Conservation (phyloP, 2,797 vertebrate species). For the Alcedo atthis region DNA sequence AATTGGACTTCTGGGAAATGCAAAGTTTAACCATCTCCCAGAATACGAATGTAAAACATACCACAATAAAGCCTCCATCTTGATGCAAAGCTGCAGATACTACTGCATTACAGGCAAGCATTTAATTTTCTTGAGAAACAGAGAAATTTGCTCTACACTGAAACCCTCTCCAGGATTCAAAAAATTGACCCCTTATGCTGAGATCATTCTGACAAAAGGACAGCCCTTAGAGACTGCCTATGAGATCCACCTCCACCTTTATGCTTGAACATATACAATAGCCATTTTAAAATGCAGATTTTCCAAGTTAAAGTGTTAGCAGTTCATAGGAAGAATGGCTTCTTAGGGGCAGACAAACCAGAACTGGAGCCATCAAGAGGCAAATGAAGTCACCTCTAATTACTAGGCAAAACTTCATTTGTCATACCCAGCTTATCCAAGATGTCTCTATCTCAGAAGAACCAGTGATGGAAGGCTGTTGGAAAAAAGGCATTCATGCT, state of each 20-base stretch:
- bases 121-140: background rate
- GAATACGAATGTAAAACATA: background rate
- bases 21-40: background rate
- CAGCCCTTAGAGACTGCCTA: background rate
- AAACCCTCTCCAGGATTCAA: background rate
- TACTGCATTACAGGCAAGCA: background rate
- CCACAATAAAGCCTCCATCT: background rate
- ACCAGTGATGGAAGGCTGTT: background rate
- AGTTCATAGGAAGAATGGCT: background rate
- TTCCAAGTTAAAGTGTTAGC: background rate
- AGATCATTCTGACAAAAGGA: background rate
- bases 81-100: background rate
- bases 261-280: background rate
- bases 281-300: background rate
- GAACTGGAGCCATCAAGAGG: background rate
- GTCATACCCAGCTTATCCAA: background rate
- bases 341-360: background rate
- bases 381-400: background rate
- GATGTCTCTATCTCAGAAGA: background rate
- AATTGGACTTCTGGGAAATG: background rate
- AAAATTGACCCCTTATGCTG: background rate
- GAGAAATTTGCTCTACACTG: background rate
- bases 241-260: background rate
- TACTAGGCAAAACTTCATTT: background rate
- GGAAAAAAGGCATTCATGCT: background rate